Percentiles rank a stretch among this genome's conserved stretches.
Evolutionary conservation across 2,113 vertebrate species (phyloP).

Genomic region (Lepisosteus oculatus): DNA sequence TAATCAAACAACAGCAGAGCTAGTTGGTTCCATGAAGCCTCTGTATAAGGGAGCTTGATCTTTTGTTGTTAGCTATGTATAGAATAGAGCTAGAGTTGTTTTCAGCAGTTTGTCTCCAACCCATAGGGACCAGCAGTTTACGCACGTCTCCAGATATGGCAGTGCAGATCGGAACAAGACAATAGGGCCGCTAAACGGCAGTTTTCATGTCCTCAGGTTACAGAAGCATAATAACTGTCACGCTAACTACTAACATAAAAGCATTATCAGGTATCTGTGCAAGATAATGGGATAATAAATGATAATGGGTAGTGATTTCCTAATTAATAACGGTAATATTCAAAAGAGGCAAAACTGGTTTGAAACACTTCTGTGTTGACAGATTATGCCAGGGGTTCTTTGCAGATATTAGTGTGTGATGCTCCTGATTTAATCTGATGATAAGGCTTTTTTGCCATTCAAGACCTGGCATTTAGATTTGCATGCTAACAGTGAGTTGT

Average conservation of each 20-base stretch:
- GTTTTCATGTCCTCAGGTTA: constrained; percentile 6
- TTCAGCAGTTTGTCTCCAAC: not conserved
- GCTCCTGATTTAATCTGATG: constrained; percentile 20
- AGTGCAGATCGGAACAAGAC: not conserved
- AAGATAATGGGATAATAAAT: constrained; percentile 15
- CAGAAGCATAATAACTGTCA: constrained; percentile 20
- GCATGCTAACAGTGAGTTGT: constrained; percentile 21
- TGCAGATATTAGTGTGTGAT: constrained; percentile 5
- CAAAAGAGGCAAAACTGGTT: constrained; percentile 1
- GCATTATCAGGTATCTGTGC: constrained; percentile 22
- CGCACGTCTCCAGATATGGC: not conserved
- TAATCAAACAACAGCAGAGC: too few relatives aligned
- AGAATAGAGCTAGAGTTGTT: not conserved
- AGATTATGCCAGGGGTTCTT: constrained; percentile 8
- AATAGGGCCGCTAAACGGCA: not conserved
- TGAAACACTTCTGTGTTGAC: constrained; percentile 5
- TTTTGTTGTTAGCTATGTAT: too few relatives aligned
- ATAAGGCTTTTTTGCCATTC: constrained; percentile 17
- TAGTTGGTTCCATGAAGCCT: too few relatives aligned
- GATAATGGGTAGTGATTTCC: constrained; percentile 8
- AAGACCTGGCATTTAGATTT: constrained; percentile 24
- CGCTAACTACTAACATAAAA: constrained; percentile 17
- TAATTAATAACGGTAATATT: constrained; percentile 6
- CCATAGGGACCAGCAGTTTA: not conserved
- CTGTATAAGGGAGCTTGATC: too few relatives aligned